phyloP scores from a whole-genome alignment of 2,888 invertebrate species.

The Melipona bicolor region DNA sequence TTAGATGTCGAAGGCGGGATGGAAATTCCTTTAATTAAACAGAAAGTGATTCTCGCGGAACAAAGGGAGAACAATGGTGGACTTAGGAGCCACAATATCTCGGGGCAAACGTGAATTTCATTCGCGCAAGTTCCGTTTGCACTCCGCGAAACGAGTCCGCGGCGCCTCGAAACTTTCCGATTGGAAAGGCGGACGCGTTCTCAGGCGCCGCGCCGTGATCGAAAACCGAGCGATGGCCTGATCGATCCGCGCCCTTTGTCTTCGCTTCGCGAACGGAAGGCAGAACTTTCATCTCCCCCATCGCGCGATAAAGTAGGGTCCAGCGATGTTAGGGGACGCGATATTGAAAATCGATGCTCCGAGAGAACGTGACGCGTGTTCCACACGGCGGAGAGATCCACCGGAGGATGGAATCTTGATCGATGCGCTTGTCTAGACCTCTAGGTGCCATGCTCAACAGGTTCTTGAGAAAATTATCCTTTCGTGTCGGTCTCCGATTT shows the following conservation, averaged over 20 bases:
- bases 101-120: neutral
- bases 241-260: constrained; percentile 56
- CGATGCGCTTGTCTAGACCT: constrained; percentile 36
- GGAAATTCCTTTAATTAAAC: neutral
- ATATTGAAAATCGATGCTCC: constrained; percentile 67
- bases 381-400: constrained; percentile 40
- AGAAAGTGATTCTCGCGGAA: neutral
- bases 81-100: neutral
- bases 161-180: constrained; percentile 23
- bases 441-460: constrained; percentile 60
- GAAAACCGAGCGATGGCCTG: constrained; percentile 44
- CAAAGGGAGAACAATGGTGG: neutral
- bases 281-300: constrained; percentile 58
- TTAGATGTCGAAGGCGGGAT: too few species aligned
- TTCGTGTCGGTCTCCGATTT: constrained; percentile 38
- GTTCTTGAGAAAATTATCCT: constrained; percentile 52
- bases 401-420: constrained; percentile 12
- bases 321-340: constrained; percentile 1
- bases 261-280: constrained; percentile 26
- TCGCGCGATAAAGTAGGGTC: constrained; percentile 57
- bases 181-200: constrained; percentile 6
- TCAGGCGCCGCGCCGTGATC: constrained; percentile 33
- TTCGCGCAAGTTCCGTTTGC: neutral
- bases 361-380: constrained; percentile 45
- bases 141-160: neutral